Conservation (phyloP, 2,113 vertebrate genomes). For the Otis tarda region DNA sequence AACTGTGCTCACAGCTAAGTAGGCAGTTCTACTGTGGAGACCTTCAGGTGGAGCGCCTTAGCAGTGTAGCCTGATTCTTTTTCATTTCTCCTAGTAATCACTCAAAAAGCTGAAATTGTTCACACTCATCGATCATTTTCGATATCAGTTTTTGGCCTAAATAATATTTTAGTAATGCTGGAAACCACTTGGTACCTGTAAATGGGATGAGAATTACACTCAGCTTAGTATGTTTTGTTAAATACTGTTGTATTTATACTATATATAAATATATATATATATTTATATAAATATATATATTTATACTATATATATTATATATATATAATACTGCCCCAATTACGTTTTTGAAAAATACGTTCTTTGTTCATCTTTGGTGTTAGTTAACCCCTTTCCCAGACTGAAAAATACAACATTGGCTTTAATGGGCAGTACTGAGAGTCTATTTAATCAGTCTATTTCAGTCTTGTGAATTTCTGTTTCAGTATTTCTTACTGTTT, state of each 20-base stretch:
- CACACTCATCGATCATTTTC: accelerated
- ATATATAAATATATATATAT: too few species aligned
- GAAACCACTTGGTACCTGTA: background rate
- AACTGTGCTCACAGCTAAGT: background rate
- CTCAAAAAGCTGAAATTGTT: background rate
- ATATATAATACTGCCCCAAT: background rate
- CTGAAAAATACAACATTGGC: background rate
- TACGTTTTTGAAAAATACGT: background rate
- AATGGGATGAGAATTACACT: background rate
- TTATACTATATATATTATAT: too few species aligned
- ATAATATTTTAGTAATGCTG: background rate
- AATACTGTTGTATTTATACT: background rate
- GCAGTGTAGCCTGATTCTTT: background rate
- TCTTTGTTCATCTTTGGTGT: background rate
- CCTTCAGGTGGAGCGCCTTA: background rate
- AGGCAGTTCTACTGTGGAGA: background rate
- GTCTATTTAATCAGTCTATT: background rate
- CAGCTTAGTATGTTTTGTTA: background rate
- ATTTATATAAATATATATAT: too few species aligned
- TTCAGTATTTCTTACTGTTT: background rate
- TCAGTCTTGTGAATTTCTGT: background rate
- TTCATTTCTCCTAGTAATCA: background rate
- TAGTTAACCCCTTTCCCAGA: background rate
- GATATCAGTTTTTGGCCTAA: background rate
- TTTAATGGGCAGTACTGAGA: background rate